A percentile compares a stretch with the other conserved stretches of the same genome.
Evolutionary conservation across 2,113 vertebrate genomes (phyloP).

Genomic region (Ursus arctos): DNA sequence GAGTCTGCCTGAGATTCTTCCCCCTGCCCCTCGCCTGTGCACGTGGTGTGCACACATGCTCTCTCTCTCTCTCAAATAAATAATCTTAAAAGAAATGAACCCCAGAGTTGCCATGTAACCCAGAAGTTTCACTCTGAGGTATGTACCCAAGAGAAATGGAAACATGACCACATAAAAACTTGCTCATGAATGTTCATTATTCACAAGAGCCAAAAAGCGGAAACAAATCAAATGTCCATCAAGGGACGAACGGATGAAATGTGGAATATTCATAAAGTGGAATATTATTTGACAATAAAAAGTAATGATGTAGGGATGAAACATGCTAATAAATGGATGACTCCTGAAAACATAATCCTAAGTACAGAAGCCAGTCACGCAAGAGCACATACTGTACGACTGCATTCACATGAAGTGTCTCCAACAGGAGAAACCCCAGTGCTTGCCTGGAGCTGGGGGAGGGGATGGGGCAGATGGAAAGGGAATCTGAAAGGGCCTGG

Average conservation of each 20-base stretch:
- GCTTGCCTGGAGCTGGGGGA: background rate
- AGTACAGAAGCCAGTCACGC: too few species aligned
- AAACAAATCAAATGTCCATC: background rate
- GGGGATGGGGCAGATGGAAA: background rate
- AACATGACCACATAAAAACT: background rate
- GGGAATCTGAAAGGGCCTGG: too few species aligned
- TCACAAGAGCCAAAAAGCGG: background rate
- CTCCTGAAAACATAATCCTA: background rate
- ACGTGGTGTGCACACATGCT: background rate
- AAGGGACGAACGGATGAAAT: background rate
- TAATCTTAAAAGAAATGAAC: background rate
- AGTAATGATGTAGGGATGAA: rapidly evolving
- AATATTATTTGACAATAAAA: too few species aligned
- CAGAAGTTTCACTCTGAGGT: rapidly evolving
- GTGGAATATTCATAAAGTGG: too few species aligned
- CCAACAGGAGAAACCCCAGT: background rate
- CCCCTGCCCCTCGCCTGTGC: background rate
- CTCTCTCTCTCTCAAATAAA: background rate
- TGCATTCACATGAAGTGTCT: rapidly evolving
- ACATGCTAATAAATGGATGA: rapidly evolving
- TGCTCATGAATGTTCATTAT: background rate
- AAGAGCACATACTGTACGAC: background rate
- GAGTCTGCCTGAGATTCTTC: background rate
- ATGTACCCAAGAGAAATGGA: background rate
- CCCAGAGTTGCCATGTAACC: background rate